Evolutionary conservation across 2,797 vertebrate genomes (phyloP).

Genomic region (Amazonetta brasiliensis): DNA sequence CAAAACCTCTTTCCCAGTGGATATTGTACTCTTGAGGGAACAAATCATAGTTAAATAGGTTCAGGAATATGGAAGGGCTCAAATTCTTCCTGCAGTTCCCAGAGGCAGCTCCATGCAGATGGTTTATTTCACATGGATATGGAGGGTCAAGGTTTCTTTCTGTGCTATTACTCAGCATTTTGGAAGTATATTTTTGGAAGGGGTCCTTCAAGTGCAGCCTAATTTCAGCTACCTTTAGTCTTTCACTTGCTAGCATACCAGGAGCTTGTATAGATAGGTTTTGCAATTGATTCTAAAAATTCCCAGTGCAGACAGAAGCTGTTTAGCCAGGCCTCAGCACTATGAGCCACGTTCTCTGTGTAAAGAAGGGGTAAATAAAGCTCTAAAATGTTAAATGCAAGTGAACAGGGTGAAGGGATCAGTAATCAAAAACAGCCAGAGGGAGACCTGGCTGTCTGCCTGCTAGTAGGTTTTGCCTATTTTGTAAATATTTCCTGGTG

Average conservation of each 20-base stretch:
- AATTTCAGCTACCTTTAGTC: background rate
- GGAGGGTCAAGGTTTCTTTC: background rate
- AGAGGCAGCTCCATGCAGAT: background rate
- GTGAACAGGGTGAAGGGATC: background rate
- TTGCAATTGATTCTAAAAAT: background rate
- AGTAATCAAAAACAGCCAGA: constrained; percentile 36
- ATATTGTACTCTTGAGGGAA: background rate
- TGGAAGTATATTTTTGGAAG: background rate
- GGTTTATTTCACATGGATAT: background rate
- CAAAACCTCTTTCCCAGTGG: background rate
- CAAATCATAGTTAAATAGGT: background rate
- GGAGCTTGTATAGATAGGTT: background rate
- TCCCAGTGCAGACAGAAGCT: background rate
- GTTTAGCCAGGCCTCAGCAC: background rate
- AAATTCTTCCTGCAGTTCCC: background rate
- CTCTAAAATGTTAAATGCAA: constrained; percentile 30
- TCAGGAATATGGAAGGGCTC: background rate
- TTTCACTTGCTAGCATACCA: background rate
- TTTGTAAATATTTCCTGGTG: constrained; percentile 30
- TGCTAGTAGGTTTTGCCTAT: constrained; percentile 12
- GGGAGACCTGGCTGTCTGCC: constrained; percentile 1
- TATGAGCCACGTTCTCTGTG: background rate
- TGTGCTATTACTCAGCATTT: background rate
- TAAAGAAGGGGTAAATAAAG: background rate
- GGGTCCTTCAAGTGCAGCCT: background rate